Conservation (phyloP, 2,797 vertebrate species). For the Oceanodroma leucorhoa region DNA sequence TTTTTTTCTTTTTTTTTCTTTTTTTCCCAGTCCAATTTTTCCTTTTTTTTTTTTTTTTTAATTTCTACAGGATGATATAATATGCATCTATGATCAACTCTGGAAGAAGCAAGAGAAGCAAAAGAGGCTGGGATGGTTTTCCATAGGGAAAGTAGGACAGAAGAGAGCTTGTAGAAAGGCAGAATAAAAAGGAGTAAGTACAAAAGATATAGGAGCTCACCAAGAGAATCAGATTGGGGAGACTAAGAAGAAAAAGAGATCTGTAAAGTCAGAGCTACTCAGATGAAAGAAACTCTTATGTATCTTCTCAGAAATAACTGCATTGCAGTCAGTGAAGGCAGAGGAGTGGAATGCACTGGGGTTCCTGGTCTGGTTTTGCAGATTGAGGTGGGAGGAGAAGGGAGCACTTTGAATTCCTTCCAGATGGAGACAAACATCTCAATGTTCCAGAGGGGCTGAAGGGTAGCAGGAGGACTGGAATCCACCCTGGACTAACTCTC, state of each 20-base stretch:
- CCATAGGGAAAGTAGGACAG: not conserved
- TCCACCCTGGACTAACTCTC: not conserved
- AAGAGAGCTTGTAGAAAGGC: not conserved
- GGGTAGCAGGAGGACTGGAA: not conserved
- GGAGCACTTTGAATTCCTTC: not conserved
- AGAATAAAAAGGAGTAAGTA: not conserved
- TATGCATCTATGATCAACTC: not conserved
- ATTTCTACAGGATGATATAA: not conserved
- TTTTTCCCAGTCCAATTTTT: not conserved
- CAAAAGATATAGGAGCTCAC: not conserved
- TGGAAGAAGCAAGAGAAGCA: not conserved
- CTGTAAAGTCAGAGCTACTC: not conserved
- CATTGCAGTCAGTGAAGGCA: not conserved
- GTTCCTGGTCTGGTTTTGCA: not conserved
- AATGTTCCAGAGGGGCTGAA: not conserved
- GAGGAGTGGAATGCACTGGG: not conserved
- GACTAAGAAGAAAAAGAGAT: not conserved
- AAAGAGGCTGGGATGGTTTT: not conserved
- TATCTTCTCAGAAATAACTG: not conserved
- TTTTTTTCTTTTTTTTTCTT: rapidly evolving
- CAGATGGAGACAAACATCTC: not conserved
- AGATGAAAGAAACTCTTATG: not conserved
- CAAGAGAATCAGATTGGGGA: not conserved
- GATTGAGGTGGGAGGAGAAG: not conserved
- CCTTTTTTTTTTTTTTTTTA: rapidly evolving